Percentiles rank a stretch among this genome's conserved stretches.
Evolutionary conservation across 92 coral and sea anemone genomes (phyloP).

Genomic region (Chrysogorgia sp.): DNA sequence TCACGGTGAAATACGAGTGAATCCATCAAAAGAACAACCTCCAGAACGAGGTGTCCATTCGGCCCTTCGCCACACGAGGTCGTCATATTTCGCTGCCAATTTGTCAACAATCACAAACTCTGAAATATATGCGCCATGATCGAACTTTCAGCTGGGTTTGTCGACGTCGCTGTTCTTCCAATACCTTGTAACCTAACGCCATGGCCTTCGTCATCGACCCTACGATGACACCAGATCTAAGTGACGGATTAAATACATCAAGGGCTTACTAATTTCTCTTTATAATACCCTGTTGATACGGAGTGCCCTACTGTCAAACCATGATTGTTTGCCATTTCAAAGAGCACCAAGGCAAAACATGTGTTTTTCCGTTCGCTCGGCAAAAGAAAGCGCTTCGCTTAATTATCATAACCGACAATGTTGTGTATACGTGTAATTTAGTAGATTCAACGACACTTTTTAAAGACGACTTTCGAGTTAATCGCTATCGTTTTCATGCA

Average conservation of each 20-base stretch:
- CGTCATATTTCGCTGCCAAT: slow-evolving; percentile 6
- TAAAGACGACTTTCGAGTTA: too few relatives aligned
- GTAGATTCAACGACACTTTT: neutral
- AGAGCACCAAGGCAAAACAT: neutral
- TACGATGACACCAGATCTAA: neutral
- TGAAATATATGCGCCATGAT: slow-evolving; percentile 1
- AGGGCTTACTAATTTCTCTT: neutral
- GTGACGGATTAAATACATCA: neutral
- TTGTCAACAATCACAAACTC: slow-evolving; percentile 30
- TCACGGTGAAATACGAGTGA: neutral
- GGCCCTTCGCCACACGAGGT: neutral
- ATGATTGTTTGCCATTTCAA: neutral
- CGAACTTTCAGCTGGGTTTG: neutral
- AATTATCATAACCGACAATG: neutral
- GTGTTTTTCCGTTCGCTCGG: neutral
- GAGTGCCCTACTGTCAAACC: slow-evolving; percentile 20
- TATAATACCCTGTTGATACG: neutral
- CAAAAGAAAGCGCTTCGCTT: neutral
- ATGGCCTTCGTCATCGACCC: too few relatives aligned
- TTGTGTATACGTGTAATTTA: neutral
- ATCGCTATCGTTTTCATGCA: too few relatives aligned
- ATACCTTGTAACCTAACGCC: slow-evolving; percentile 28
- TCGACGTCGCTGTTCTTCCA: neutral
- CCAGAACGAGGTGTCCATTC: neutral
- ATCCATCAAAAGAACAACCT: neutral